Base-by-base conservation (phyloP, 2,113 vertebrate species). In the Python bivittatus region DNA sequence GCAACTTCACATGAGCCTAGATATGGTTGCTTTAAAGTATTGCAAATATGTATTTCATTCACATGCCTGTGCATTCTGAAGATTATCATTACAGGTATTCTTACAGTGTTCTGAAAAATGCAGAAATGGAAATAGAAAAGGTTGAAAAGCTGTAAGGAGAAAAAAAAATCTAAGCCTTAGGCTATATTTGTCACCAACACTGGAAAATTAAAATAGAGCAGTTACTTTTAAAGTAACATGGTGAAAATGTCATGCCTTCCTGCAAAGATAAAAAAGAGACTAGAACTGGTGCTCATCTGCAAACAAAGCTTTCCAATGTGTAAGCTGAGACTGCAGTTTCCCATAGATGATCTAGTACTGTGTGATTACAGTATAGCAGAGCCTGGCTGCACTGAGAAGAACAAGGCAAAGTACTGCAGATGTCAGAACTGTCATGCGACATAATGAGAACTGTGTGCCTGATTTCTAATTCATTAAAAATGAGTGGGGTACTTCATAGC, bases 401-500 rank as follows among this genome's bases (percentile, higher is more conserved):
- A 61, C 53, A 64, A 61, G 22, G 42, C n/a, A 86, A 56, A 25
- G 85, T 22, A 38, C 27, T 91, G n/a, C 57, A 17, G 88, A 56
- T 48, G 23, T 23, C 29, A 22, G 17, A 56, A 38, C 60, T 57
- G 88, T 61, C 91, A 52, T 60, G 12, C n/a, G 11, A 38, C 0
- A 0, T 0, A 0, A 56, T 58, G 53, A 0, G 0, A 88, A 64
- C 25, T 3, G 25, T 1, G 0, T 1, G 2, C 87, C 22, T 0
- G 0, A 23, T 29, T 85, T 33, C 86, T 60, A 79, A 2, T 4
- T 79, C 5, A 48, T 79, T 42, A 42, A 57, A 79, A 20, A 79
- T 17, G 17, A 79, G 7, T 79, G n/a, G n/a, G 33, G 42, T 79
- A 8, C 72, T 42, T 79, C 72, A 42, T 79, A 79, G 33, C 33